phyloP scores from a whole-genome alignment of 2,113 vertebrate species.

The Platichthys stellatus region DNA sequence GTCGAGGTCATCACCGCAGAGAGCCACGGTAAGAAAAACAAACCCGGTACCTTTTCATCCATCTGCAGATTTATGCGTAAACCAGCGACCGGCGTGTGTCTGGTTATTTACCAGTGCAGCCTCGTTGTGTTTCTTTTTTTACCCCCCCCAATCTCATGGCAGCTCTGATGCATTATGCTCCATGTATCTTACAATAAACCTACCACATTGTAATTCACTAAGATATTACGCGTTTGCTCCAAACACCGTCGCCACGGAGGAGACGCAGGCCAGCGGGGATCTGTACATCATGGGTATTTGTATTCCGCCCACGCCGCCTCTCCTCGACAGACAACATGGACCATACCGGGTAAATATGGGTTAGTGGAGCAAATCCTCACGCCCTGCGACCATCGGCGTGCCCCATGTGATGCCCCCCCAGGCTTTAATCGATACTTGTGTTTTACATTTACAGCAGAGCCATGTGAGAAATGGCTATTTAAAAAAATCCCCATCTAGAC shows the following conservation, averaged over 20 bases:
- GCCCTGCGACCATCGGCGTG: constrained; percentile 36
- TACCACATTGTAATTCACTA: not conserved
- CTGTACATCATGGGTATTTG: not conserved
- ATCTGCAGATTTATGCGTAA: not conserved
- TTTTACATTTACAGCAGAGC: not conserved
- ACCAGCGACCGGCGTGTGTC: not conserved
- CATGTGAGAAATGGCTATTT: accelerated
- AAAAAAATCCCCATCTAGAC: accelerated
- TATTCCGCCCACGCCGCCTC: constrained; percentile 16
- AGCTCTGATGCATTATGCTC: not conserved
- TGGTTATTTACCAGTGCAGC: not conserved
- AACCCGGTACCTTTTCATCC: not conserved
- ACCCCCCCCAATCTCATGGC: not conserved
- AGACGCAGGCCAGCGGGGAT: constrained; percentile 15
- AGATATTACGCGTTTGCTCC: not conserved
- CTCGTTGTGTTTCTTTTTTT: not conserved
- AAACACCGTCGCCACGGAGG: not conserved
- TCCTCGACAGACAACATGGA: constrained; percentile 16
- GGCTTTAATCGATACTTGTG: not conserved
- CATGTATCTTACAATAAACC: not conserved
- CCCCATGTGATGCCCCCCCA: not conserved
- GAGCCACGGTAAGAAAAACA: constrained; percentile 68
- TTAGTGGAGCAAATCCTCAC: constrained; percentile 74
- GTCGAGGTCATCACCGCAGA: constrained; percentile 55
- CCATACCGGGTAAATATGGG: constrained; percentile 60